These are phyloP conservation scores for Hippocampus kuda DNA, from an alignment of 2,797 vertebrate species.

Conservation along the genomic window DNA sequence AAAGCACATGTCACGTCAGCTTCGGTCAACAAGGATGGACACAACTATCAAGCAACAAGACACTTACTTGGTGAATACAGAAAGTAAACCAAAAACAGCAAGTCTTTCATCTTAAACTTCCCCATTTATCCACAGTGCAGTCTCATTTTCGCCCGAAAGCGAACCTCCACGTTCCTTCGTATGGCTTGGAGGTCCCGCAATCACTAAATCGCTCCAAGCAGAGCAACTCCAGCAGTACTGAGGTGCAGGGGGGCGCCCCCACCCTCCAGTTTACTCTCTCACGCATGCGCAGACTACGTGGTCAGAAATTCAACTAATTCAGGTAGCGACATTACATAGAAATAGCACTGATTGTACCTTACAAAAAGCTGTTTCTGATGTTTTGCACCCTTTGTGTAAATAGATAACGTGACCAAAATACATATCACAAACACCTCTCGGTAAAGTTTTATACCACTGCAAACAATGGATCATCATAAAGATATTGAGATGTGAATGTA, in stretches of 20 bases:
- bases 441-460: no score
- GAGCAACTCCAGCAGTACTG: conserved; percentile 2
- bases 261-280: neutral
- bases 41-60: neutral
- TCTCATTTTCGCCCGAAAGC: conserved; percentile 46
- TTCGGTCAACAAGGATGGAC: neutral
- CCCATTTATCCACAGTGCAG: conserved; percentile 60
- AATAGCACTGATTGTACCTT: neutral
- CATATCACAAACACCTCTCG: neutral
- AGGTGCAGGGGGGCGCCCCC: conserved; percentile 4
- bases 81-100: conserved; percentile 53
- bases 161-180: conserved; percentile 19
- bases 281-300: conserved; percentile 49
- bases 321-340: neutral
- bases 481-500: no score
- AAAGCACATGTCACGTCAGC: neutral
- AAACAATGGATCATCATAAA: neutral
- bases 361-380: neutral
- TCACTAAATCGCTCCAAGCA: conserved; percentile 13
- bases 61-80: conserved; percentile 64
- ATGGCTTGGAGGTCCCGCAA: conserved; percentile 11
- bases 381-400: no score
- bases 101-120: conserved; percentile 56
- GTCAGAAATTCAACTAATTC: neutral
- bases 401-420: neutral